phyloP scores from a whole-genome alignment of 2,888 invertebrate species.

The Latrodectus elegans region DNA sequence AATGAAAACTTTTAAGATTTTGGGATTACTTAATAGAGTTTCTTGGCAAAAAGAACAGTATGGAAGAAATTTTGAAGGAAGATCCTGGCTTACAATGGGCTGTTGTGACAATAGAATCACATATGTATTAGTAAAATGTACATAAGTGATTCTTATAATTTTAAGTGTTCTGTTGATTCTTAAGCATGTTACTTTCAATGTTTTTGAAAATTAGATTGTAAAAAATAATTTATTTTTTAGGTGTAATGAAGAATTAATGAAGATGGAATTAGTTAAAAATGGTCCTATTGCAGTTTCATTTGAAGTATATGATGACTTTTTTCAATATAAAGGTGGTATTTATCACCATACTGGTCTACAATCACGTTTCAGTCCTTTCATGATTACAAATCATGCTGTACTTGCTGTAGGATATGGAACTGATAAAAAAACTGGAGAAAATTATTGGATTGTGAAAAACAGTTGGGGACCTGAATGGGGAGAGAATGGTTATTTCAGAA shows the following conservation, averaged over 20 bases:
- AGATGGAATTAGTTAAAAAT: conserved; percentile 75
- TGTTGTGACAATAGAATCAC: no score
- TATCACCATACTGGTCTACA: conserved; percentile 75
- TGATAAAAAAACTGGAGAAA: conserved; percentile 72
- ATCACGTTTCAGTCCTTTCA: conserved; percentile 74
- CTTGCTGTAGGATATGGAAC: conserved; percentile 76
- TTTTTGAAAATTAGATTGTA: no score
- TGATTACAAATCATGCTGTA: conserved; percentile 75
- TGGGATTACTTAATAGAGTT: no score
- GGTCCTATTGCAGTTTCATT: conserved; percentile 77
- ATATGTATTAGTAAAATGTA: no score
- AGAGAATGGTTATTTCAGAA: conserved; percentile 73
- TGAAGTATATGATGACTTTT: conserved; percentile 76
- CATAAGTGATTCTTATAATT: no score
- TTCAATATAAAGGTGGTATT: conserved; percentile 75
- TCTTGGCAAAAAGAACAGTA: no score
- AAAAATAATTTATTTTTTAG: conserved; percentile 71
- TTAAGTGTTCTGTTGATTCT: no score
- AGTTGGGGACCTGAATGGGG: conserved; percentile 73
- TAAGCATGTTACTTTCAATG: no score
- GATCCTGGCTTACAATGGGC: no score
- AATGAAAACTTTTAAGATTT: no score
- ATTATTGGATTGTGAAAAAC: conserved; percentile 73
- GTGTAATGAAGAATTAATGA: conserved; percentile 77
- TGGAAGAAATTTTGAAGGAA: no score